phyloP scores from a whole-genome alignment of 2,113 vertebrate species.

The Polypterus bichir region DNA sequence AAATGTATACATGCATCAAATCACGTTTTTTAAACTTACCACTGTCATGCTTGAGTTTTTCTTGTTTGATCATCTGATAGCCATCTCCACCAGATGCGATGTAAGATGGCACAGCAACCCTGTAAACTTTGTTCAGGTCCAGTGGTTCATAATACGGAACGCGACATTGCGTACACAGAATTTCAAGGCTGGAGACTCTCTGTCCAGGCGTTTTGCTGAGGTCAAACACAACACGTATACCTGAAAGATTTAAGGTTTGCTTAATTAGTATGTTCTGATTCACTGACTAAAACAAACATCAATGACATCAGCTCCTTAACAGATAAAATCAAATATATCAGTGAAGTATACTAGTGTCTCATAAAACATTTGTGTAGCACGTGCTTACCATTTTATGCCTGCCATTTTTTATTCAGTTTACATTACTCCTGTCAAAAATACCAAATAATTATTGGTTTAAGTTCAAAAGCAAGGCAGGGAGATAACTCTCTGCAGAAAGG shows the following conservation, averaged over 20 bases:
- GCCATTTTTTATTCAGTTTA: too few relatives aligned
- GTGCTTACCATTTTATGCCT: too few relatives aligned
- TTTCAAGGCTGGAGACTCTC: slow-evolving; percentile 49
- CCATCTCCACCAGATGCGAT: slow-evolving; percentile 68
- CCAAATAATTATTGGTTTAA: too few relatives aligned
- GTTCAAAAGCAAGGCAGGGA: too few relatives aligned
- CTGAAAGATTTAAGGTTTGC: slow-evolving; percentile 32
- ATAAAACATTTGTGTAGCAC: too few relatives aligned
- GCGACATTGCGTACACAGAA: slow-evolving; percentile 69
- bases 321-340: too few relatives aligned
- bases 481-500: too few relatives aligned
- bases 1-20: too few relatives aligned
- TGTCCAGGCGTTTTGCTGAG: slow-evolving; percentile 39
- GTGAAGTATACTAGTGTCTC: too few relatives aligned
- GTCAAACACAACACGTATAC: slow-evolving; percentile 68
- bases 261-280: neutral
- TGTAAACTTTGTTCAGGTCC: slow-evolving; percentile 47
- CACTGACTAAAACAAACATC: neutral
- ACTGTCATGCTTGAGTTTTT: slow-evolving; percentile 60
- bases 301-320: too few relatives aligned
- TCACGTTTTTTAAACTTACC: slow-evolving; percentile 46
- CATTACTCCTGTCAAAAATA: too few relatives aligned
- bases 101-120: slow-evolving; percentile 59
- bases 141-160: slow-evolving; percentile 65
- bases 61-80: slow-evolving; percentile 59